Base-by-base conservation (phyloP, 1,140 invertebrate genomes). In the Octopus sinensis region DNA sequence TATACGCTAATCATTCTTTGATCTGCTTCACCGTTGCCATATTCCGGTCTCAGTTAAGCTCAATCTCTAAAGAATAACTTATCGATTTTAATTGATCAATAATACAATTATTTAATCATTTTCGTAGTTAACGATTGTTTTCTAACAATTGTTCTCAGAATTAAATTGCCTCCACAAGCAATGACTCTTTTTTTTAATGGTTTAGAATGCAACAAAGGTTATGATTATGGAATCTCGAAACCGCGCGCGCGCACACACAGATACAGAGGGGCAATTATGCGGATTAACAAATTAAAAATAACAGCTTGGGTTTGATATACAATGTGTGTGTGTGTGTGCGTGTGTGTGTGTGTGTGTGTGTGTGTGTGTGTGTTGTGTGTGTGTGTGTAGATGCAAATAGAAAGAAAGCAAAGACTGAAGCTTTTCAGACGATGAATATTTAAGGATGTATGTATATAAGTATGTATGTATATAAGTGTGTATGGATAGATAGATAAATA, bases 281-380 rank as follows among this genome's bases (percentile, higher is more conserved):
- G 62, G 43, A 13, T 10, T 43, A 43, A 71, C 23, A 43, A 78
- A 43, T 43, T 1, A 43, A 43, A 43, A 2, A 43, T 43, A 43
- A 43, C 30, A 43, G 3, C 30, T 43, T 43, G 30, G 30, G 30
- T 43, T 43, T 43, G 30, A 43, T 43, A 43, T 43, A 43, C 30
- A 43, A 43, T 43, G 3, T 43, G 30, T 82, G 78, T 54, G 81
- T 80, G 81, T 68, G 78, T 80, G 81, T 62, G 78, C 76, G 81
- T 62, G 78, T 82, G 81, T 53, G 81, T 82, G 81, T 54, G 81
- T 82, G 81, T 53, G 81, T 76, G 78, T 43, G 78, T 43, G 81
- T 54, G 62, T 76, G 56, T 62, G 56, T 68, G n/a, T n/a, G n/a
- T n/a, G n/a, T n/a, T 54, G 81, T 82, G 81, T 53, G 81, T 76